Percentiles rank a stretch among this genome's conserved stretches.
These are phyloP conservation scores for Ceratina calcarata DNA, from an alignment of 1,140 invertebrate genomes.

Conservation along the genomic window DNA sequence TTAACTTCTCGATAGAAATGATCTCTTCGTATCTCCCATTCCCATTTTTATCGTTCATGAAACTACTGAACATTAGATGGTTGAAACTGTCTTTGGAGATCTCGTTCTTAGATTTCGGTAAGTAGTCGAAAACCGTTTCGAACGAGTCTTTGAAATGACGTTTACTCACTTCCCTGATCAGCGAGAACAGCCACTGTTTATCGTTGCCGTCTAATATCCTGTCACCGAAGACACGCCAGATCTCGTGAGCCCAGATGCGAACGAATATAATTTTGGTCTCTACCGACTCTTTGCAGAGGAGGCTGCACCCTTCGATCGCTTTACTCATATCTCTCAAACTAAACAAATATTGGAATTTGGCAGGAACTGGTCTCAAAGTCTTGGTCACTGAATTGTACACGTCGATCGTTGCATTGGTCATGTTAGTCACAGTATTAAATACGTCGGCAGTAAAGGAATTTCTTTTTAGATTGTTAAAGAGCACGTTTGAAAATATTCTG, in stretches of 20 bases:
- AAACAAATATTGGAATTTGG: constrained; percentile 86
- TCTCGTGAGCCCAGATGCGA: constrained; percentile 87
- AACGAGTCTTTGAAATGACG: constrained; percentile 82
- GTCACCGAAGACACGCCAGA: constrained; percentile 86
- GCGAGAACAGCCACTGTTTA: constrained; percentile 82
- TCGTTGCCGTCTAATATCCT: constrained; percentile 83
- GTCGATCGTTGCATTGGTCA: constrained; percentile 84
- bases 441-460: constrained; percentile 84
- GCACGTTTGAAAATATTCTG: constrained; percentile 83
- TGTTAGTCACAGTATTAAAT: constrained; percentile 80
- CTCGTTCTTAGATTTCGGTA: constrained; percentile 75
- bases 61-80: constrained; percentile 85
- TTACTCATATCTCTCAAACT: constrained; percentile 84
- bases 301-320: constrained; percentile 84
- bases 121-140: constrained; percentile 76
- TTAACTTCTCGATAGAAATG: constrained; percentile 81
- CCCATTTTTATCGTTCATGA: constrained; percentile 80
- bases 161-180: constrained; percentile 78
- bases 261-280: constrained; percentile 79
- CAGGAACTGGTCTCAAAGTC: constrained; percentile 82
- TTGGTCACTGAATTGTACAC: constrained; percentile 82
- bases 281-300: constrained; percentile 85
- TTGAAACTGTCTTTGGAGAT: constrained; percentile 82
- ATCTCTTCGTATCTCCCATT: constrained; percentile 85
- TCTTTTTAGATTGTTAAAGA: constrained; percentile 81